Base-by-base conservation (phyloP, 2,888 invertebrate species). In the Molorchus minor region DNA sequence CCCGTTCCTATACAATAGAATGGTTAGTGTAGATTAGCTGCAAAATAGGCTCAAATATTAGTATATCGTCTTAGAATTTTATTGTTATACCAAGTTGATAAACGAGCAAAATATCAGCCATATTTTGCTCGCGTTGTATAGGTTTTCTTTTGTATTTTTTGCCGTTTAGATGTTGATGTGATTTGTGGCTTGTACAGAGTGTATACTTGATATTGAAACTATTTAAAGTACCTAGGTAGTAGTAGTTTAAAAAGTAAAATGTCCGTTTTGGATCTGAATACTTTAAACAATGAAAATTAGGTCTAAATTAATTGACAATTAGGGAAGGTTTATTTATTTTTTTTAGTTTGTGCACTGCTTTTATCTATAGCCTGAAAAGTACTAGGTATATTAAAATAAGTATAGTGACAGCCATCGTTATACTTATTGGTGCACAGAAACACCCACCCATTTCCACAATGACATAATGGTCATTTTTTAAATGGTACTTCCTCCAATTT, bases 1-100 rank as follows among this genome's bases (percentile, higher is more conserved):
- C 76, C 54, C 73, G 75, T 62, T 75, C 77, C 30, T 80, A 79
- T 65, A 79, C 80, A 20, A 76, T 80, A 54, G 80, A 81, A 73
- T 80, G 80, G 80, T 73, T 80, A 75, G 80, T 80, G 67, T 67
- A 67, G 57, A 46, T 45, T 56, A 20, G 29, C 38, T 33, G 43
- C 20, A 19, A 25, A 35, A 29, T 13, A 25, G 13, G 36, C 12
- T 21, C 16, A 19, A 36, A 20, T 5, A 36, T 41, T n/a, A n/a
- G n/a, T n/a, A n/a, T n/a, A n/a, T n/a, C n/a, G n/a, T n/a, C n/a
- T n/a, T n/a, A n/a, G n/a, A n/a, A 47, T 47, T 47, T 55, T 17
- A 21, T 49, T 49, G 35, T 41, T 43, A 16, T 40, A 44, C 41
- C 5, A 15, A 17, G n/a, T 20, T n/a, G n/a, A n/a, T n/a, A n/a